Percentiles rank a stretch among this genome's conserved stretches.
Evolutionary conservation across 2,113 vertebrate genomes (phyloP).

Genomic region (Callaeas wilsoni): DNA sequence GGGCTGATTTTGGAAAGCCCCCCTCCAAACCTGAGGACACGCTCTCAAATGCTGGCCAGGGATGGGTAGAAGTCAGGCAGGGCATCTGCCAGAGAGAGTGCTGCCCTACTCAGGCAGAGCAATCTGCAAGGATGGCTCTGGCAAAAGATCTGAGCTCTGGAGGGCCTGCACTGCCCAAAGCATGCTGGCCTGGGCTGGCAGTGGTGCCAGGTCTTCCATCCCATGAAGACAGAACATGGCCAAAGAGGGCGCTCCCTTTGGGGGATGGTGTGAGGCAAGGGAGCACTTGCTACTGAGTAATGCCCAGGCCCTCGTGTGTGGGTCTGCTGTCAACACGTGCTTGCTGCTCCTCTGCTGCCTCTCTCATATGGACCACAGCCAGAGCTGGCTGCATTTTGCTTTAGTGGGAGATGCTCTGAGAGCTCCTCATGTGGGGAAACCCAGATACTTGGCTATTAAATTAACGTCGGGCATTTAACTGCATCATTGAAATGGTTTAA

Average conservation of each 20-base stretch:
- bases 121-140: background rate
- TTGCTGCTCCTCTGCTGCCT: background rate
- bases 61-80: background rate
- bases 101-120: background rate
- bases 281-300: background rate
- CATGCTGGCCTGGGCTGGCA: rapidly evolving
- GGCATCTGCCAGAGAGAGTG: background rate
- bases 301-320: background rate
- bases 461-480: background rate
- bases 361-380: background rate
- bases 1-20: background rate
- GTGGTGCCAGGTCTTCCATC: background rate
- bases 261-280: rapidly evolving
- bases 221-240: background rate
- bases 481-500: slow-evolving; percentile 5
- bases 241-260: background rate
- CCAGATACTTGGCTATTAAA: slow-evolving; percentile 29
- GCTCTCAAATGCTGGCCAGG: background rate
- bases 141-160: background rate
- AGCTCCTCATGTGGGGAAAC: slow-evolving; percentile 4
- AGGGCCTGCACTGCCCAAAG: background rate
- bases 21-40: background rate
- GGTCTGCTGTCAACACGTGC: background rate
- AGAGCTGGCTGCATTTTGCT: background rate
- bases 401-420: background rate